Percentiles rank a stretch among this genome's conserved stretches.
Conservation (phyloP, 2,797 vertebrate genomes). For the Molothrus aeneus region DNA sequence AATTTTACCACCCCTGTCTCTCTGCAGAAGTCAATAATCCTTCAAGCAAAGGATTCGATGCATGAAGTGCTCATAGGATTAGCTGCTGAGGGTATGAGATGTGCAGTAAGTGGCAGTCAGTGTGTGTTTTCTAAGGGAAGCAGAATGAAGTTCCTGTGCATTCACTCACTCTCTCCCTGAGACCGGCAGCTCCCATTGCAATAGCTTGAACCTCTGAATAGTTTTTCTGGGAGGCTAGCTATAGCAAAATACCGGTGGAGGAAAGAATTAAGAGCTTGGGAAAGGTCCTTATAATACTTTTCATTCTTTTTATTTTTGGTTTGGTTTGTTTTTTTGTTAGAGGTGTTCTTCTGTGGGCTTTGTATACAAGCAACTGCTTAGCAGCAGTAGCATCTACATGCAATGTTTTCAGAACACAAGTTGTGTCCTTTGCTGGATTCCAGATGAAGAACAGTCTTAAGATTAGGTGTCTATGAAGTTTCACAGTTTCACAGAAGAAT, state of each 20-base stretch:
- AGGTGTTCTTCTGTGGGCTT: not conserved
- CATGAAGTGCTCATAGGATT: slow-evolving; percentile 16
- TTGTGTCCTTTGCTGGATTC: not conserved
- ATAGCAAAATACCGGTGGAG: not conserved
- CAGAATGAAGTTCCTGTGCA: not conserved
- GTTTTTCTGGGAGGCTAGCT: not conserved
- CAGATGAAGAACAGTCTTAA: not conserved
- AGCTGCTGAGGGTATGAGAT: not conserved
- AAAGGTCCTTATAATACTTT: not conserved
- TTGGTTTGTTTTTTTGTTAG: not conserved
- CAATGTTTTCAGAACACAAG: not conserved
- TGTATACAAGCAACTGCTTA: not conserved
- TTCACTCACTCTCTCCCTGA: accelerated
- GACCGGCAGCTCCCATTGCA: not conserved
- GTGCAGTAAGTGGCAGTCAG: not conserved
- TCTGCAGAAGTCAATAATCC: slow-evolving; percentile 32
- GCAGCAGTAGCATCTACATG: not conserved
- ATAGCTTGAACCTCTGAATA: not conserved
- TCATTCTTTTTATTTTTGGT: not conserved
- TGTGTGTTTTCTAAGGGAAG: not conserved
- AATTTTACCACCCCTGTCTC: not conserved
- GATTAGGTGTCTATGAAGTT: not conserved
- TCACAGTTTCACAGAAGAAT: not conserved
- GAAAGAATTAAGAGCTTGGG: not conserved
- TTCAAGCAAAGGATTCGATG: not conserved